Base-by-base conservation (phyloP, 2,888 invertebrate species). In the Chelonus formosanus region DNA sequence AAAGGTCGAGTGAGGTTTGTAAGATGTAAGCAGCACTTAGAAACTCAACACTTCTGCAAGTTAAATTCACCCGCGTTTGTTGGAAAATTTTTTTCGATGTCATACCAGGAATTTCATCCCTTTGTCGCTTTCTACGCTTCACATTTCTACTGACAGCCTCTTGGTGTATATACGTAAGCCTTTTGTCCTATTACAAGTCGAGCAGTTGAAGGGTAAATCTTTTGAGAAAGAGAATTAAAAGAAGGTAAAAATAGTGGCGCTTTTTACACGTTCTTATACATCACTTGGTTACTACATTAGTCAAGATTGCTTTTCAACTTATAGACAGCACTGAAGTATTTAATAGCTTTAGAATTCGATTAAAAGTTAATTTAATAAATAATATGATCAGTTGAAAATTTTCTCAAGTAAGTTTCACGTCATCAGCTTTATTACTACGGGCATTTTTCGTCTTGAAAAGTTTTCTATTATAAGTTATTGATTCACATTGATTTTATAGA, bases 181-280 rank as follows among this genome's bases (percentile, higher is more conserved):
- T 60, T 60, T 60, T 60, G 60, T 60, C 60, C 10, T 43, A n/a
- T 8, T 60, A 32, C 52, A 52, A 50, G 50, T 52, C 31, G 60
- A 52, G 52, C 52, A 60, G 48, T 60, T 60, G 60, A 60, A 52
- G 48, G 4, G 60, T 10, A 10, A 34, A 36, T 36, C 50, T 34
- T 50, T 59, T 59, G 35, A 52, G 48, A n/a, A n/a, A 31, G 32
- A 34, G 32, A 52, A 52, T 32, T 32, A 31, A 34, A 32, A 32
- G 5, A 52, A 52, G 31, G 8, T 52, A 52, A 52, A 52, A 52
- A 52, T 20, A 20, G 20, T 20, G 20, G 20, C 20, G 20, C 20
- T 20, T 20, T 20, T 20, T 20, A 20, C 20, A 20, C 20, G 20
- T 20, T 20, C 20, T 20, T 20, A 20, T 20, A 20, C 20, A 20